Base-by-base conservation (phyloP, 1,140 invertebrate genomes). In the Aphidius ervi region DNA sequence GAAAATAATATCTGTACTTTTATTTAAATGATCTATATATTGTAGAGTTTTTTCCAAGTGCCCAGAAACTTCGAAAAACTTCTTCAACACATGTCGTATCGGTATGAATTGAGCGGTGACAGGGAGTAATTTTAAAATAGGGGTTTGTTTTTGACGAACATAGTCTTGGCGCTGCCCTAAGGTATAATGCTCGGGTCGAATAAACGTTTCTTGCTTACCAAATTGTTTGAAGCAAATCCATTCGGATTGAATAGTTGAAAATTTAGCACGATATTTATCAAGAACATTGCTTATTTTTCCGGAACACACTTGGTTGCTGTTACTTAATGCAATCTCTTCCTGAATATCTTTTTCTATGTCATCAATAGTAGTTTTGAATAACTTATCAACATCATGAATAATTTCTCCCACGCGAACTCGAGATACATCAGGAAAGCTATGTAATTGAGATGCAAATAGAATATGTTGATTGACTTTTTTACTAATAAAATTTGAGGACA, bases 41-140 rank as follows among this genome's bases (percentile, higher is more conserved):
- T 59, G 20, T 0, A 62, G 9, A n/a, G 42, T 63, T 47, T 59
- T 48, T 9, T 62, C 39, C 43, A 62, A 61, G 10, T 62, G 53
- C 31, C 41, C 48, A 10, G 59, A 46, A 41, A 49, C 6, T 50
- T 58, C 41, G 49, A 69, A 66, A 50, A 67, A 64, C 9, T 42
- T 42, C 47, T 64, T 61, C 6, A 66, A 55, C 8, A 64, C 59
- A 4, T 58, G 4, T 40, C 52, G 55, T 40, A 65, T 50, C 6
- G 65, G 59, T 45, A 67, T 65, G 47, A 62, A 59, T 46, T 65
- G 57, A 2, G 58, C 54, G 16, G 50, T 46, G 10, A 62, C 16
- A n/a, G 46, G 56, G 16, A 62, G 10, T 41, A 16, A 43, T 47
- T 53, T 41, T 1, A 43, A 37, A 4, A 23, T 47, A 20, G 8